Percentiles rank a stretch among this genome's conserved stretches.
These are phyloP conservation scores for Centruroides vittatus DNA, from an alignment of 1,140 invertebrate genomes.

Conservation along the genomic window DNA sequence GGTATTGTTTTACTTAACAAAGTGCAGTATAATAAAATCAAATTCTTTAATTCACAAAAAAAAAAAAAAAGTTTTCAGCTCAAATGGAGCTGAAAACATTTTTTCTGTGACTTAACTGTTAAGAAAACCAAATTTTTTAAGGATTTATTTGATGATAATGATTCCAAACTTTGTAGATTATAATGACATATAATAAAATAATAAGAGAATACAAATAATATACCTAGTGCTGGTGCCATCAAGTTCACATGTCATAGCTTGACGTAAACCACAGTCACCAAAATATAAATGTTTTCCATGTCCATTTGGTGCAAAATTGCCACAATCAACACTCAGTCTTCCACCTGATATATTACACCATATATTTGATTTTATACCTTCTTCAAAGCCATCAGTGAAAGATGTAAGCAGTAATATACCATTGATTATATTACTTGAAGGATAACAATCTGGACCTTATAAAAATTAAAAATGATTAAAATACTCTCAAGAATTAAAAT, in stretches of 20 bases:
- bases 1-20: too few species aligned
- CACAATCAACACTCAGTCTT: constrained; percentile 31
- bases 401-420: constrained; percentile 19
- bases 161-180: not conserved
- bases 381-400: constrained; percentile 34
- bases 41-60: too few species aligned
- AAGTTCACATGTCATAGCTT: constrained; percentile 31
- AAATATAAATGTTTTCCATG: constrained; percentile 36
- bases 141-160: too few species aligned
- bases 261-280: constrained; percentile 31
- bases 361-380: constrained; percentile 23
- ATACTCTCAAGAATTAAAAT: too few species aligned
- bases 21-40: too few species aligned
- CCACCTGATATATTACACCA: constrained; percentile 33
- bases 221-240: constrained; percentile 27
- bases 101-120: too few species aligned
- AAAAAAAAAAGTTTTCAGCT: too few species aligned
- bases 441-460: constrained; percentile 25
- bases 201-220: not conserved
- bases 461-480: not conserved
- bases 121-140: too few species aligned
- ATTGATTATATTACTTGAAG: constrained; percentile 6
- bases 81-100: too few species aligned
- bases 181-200: not conserved
- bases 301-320: constrained; percentile 29